These are phyloP conservation scores for Leptinotarsa lineolata DNA, from an alignment of 1,140 invertebrate species.

Conservation along the genomic window DNA sequence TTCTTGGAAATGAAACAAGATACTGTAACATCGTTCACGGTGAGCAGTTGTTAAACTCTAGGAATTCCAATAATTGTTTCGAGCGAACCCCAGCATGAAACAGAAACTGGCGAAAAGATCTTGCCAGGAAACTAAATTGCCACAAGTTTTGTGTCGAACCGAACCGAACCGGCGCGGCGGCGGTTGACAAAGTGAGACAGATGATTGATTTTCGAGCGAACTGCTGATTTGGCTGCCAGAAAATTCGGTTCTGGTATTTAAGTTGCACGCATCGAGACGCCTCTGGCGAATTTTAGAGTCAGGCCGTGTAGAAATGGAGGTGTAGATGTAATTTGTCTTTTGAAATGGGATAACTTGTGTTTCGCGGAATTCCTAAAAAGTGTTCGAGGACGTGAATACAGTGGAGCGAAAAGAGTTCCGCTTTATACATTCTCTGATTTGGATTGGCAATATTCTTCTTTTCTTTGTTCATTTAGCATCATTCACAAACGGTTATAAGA, in stretches of 20 bases:
- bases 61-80: too few species aligned
- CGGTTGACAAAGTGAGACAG: slow-evolving; percentile 2
- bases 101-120: too few species aligned
- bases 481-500: too few species aligned
- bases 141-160: neutral
- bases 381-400: too few species aligned
- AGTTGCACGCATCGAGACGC: slow-evolving; percentile 1
- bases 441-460: too few species aligned
- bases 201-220: slow-evolving; percentile 1
- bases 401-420: too few species aligned
- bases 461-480: too few species aligned
- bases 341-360: neutral
- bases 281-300: neutral
- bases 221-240: slow-evolving; percentile 4
- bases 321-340: slow-evolving; percentile 4
- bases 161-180: neutral
- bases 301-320: neutral
- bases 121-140: neutral
- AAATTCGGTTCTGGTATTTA: slow-evolving; percentile 4
- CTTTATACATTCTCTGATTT: too few species aligned
- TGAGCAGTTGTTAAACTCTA: too few species aligned
- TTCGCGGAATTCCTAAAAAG: neutral
- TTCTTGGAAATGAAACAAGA: too few species aligned
- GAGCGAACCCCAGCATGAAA: too few species aligned
- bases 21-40: too few species aligned